Evolutionary conservation across 2,113 vertebrate genomes (phyloP).

Genomic region (Indri indri): DNA sequence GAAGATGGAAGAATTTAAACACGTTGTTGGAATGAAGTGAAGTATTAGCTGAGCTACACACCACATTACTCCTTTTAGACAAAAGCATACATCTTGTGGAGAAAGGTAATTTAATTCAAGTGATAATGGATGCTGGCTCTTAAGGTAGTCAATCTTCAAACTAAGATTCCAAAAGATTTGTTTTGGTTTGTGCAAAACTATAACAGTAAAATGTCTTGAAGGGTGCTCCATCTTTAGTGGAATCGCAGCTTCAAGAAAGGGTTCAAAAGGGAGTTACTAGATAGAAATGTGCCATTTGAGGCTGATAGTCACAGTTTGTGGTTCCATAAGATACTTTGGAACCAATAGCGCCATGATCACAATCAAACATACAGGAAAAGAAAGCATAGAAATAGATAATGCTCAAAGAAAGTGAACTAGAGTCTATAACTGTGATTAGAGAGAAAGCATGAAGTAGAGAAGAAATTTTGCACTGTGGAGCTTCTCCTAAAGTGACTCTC

Average conservation of each 20-base stretch:
- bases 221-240: neutral
- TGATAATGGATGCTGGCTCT: constrained; percentile 46
- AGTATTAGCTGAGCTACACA: neutral
- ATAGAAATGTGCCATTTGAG: neutral
- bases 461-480: neutral
- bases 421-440: neutral
- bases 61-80: constrained; percentile 25
- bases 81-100: neutral
- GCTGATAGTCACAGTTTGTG: neutral
- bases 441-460: neutral
- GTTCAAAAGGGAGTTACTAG: neutral
- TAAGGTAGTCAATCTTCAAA: constrained; percentile 50
- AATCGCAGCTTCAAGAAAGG: neutral
- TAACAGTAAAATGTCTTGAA: constrained; percentile 38
- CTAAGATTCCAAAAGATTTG: constrained; percentile 45
- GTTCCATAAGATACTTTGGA: neutral
- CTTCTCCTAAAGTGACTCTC: neutral
- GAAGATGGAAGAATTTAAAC: constrained; percentile 8
- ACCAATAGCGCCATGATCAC: neutral
- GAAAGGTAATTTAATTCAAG: constrained; percentile 54
- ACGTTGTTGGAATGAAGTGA: neutral
- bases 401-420: neutral
- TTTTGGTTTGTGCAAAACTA: constrained; percentile 24
- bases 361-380: neutral
- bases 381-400: neutral